Conservation (phyloP, 2,113 vertebrate genomes). For the Microcebus griseorufus region DNA sequence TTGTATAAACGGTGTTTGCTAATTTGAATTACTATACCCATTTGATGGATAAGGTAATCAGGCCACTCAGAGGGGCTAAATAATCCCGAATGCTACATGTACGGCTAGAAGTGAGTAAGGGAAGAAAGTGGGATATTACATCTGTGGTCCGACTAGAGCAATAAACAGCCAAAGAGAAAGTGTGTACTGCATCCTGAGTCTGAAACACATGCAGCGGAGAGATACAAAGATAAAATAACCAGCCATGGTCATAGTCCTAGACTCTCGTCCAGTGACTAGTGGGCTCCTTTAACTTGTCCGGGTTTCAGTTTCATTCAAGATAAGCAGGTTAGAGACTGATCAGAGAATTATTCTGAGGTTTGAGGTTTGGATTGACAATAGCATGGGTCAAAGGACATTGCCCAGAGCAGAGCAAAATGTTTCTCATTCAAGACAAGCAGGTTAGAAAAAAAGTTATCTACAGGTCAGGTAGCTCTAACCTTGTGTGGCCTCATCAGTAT, state of each 20-base stretch:
- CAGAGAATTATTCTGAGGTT: no score
- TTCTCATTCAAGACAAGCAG: background rate
- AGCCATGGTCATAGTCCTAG: background rate
- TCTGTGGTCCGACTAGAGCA: background rate
- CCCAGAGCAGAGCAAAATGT: no score
- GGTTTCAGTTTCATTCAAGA: background rate
- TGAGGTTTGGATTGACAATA: no score
- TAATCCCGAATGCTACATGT: background rate
- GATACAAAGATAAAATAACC: background rate
- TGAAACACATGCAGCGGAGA: background rate
- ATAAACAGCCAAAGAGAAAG: background rate
- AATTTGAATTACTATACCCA: background rate
- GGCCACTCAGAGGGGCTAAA: background rate
- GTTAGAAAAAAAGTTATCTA: background rate
- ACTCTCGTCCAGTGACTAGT: background rate
- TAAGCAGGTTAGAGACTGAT: background rate
- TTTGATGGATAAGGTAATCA: conserved; percentile 2
- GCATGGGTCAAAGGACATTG: no score
- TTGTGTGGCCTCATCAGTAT: background rate
- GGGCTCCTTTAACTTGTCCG: background rate
- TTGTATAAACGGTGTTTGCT: background rate
- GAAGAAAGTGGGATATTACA: background rate
- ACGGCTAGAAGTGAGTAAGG: background rate
- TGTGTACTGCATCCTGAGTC: background rate
- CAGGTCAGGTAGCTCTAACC: background rate